Evolutionary conservation across 2,888 invertebrate species (phyloP).

Genomic region (Eupithecia abbreviata): DNA sequence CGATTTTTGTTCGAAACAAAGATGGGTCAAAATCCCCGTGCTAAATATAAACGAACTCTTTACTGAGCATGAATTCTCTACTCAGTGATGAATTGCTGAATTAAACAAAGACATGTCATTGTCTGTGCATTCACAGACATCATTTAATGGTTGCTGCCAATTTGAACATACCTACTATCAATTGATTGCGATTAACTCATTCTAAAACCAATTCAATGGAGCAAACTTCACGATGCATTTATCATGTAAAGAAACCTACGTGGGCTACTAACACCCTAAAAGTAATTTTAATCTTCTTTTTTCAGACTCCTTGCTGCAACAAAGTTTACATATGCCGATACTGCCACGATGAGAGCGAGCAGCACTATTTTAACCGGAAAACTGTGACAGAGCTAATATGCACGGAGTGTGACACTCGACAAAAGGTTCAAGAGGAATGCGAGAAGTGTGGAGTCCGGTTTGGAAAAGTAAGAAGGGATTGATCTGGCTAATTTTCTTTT

Average conservation of each 20-base stretch:
- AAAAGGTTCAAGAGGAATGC: slow-evolving; percentile 91
- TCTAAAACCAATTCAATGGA: background rate
- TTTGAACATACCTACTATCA: slow-evolving; percentile 5
- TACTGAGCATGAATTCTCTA: slow-evolving; percentile 47
- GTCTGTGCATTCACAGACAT: slow-evolving; percentile 49
- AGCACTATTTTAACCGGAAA: slow-evolving; percentile 92
- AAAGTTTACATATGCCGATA: slow-evolving; percentile 95
- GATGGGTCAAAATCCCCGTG: slow-evolving; percentile 54
- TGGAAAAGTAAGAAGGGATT: slow-evolving; percentile 85
- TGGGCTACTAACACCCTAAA: background rate
- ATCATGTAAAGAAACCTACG: background rate
- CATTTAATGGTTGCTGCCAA: slow-evolving; percentile 14
- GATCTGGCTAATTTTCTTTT: background rate
- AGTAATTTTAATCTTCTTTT: slow-evolving; percentile 2
- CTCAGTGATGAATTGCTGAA: slow-evolving; percentile 35
- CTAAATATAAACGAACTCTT: slow-evolving; percentile 65
- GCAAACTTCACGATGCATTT: background rate
- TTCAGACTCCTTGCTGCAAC: slow-evolving; percentile 94
- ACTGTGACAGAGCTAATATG: slow-evolving; percentile 93
- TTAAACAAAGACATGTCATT: slow-evolving; percentile 70
- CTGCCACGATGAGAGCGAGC: slow-evolving; percentile 94
- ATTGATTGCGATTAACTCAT: background rate
- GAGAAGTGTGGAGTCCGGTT: slow-evolving; percentile 90
- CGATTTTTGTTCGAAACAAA: slow-evolving; percentile 22
- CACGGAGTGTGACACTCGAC: slow-evolving; percentile 90